phyloP scores from a whole-genome alignment of 2,888 invertebrate species.

The Acrobasis consociella region DNA sequence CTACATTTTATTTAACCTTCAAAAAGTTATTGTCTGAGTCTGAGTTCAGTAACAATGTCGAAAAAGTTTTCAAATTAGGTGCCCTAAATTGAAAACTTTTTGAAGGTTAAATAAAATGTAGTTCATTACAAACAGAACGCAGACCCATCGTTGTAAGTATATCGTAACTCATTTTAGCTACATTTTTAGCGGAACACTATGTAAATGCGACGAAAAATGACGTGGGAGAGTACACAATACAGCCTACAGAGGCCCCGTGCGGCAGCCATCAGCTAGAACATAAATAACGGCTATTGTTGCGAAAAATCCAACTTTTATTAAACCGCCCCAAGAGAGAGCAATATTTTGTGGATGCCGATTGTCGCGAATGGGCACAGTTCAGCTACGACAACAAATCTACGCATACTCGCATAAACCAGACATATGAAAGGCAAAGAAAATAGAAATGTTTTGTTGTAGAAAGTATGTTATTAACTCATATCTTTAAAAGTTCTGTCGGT shows the following conservation, averaged over 20 bases:
- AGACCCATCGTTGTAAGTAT: neutral
- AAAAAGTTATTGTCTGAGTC: too few relatives aligned
- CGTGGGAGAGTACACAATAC: neutral
- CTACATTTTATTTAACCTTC: too few relatives aligned
- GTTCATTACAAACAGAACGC: too few relatives aligned
- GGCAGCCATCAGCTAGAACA: slow-evolving; percentile 6
- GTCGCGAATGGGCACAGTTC: slow-evolving; percentile 5
- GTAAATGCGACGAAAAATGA: neutral
- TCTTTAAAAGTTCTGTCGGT: too few relatives aligned
- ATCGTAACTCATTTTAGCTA: neutral
- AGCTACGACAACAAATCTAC: neutral
- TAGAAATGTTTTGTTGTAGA: neutral
- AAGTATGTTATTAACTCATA: too few relatives aligned
- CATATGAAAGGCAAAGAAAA: neutral
- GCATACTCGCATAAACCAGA: slow-evolving; percentile 3
- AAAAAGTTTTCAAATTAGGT: too few relatives aligned
- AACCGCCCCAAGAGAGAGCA: slow-evolving; percentile 11
- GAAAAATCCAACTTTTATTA: slow-evolving; percentile 20
- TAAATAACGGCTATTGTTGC: slow-evolving; percentile 13
- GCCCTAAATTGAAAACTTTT: too few relatives aligned
- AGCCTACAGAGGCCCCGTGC: neutral
- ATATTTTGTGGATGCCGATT: slow-evolving; percentile 15
- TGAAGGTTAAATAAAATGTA: too few relatives aligned
- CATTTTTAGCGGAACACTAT: neutral
- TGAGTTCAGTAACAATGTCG: too few relatives aligned